Percentiles rank a stretch among this genome's conserved stretches.
Conservation (phyloP, 2,113 vertebrate species). For the Emberiza fucata region DNA sequence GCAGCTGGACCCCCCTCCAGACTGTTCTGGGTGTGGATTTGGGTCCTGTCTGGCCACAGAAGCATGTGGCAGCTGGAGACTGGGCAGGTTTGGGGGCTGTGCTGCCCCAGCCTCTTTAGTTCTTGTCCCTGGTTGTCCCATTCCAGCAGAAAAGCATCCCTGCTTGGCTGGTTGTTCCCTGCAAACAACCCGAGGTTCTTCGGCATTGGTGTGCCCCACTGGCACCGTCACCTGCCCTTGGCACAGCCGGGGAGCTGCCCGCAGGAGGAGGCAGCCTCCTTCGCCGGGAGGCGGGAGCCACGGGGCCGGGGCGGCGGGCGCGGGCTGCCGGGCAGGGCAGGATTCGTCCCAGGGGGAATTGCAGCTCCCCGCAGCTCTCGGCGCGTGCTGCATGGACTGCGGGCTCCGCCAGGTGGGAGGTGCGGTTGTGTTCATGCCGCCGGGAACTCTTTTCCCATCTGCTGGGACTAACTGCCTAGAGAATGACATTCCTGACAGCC, state of each 20-base stretch:
- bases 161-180: neutral
- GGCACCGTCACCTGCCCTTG: neutral
- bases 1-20: no score
- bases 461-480: neutral
- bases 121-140: neutral
- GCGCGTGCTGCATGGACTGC: neutral
- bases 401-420: neutral
- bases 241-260: neutral
- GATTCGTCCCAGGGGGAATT: neutral
- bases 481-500: neutral
- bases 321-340: no score
- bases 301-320: neutral
- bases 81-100: neutral
- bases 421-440: neutral
- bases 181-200: neutral
- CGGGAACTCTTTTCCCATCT: neutral
- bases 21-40: no score
- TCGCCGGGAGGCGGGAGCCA: no score
- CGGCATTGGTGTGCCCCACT: neutral
- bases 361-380: neutral
- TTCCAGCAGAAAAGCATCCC: neutral
- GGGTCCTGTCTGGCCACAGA: neutral
- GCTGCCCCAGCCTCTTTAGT: neutral
- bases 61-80: neutral
- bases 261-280: neutral